Evolutionary conservation across 2,888 invertebrate genomes (phyloP), one percentile per base, ranked within the genome.

Genomic region (Boloria euphrosyne): DNA sequence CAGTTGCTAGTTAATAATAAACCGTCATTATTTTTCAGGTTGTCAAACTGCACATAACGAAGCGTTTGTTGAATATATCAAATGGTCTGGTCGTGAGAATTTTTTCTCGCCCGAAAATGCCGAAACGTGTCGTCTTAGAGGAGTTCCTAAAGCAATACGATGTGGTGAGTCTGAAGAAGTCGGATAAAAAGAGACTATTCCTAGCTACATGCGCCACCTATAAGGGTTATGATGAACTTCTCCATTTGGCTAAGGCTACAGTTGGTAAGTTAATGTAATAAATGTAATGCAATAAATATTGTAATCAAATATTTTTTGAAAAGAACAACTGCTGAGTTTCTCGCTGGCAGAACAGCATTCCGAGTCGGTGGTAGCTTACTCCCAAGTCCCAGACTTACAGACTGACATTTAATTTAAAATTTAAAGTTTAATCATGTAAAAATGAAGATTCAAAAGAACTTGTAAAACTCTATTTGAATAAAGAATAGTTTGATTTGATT

Each of bases 61-160:
- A 80, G 52, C 81, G 87, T 0, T 22, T 84, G 0, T 47, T 80
- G 2, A 73, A 80, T 61, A 52, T 78, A 0, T 71, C 51, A 0
- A 75, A 73, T 0, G 71, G 68, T 6, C 74, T 84, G 1, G 10
- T 65, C 2, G 5, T 86, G 3, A 76, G 85, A 0, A 71, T 85
- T 18, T 76, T 71, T 66, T 66, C 64, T 0, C 2, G 13, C 0
- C 77, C 77, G 2, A 78, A 75, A 57, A 44, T 54, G 1, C 73
- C 80, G 0, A 69, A 58, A 0, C 67, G 66, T 6, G 38, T 16
- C 0, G 62, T 47, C 0, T 44, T 86, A 0, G 74, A 74, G 0
- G 47, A 66, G 0, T 78, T 74, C 63, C 74, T 86, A 2, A 68
- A 66, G n/a, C 7, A 69, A 0, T 72, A 71, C 52, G 80, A 78